These are phyloP conservation scores for Mormoops blainvillei DNA, from an alignment of 2,113 vertebrate genomes.

Conservation along the genomic window DNA sequence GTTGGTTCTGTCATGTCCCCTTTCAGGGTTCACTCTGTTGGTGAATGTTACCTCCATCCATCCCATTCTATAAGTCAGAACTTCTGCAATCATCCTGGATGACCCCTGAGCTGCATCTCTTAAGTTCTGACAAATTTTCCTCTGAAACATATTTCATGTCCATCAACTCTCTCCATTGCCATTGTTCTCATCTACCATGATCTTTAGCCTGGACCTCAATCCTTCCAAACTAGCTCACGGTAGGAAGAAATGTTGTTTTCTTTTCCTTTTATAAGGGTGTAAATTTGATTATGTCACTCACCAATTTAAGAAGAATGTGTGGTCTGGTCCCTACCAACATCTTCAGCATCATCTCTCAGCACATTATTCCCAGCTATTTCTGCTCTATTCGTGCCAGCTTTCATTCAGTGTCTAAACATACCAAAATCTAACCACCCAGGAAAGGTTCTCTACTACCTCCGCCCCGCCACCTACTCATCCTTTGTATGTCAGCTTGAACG, in stretches of 20 bases:
- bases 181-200: neutral
- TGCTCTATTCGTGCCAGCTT: neutral
- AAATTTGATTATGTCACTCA: neutral
- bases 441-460: neutral
- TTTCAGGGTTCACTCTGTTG: neutral
- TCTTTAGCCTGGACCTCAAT: neutral
- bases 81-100: neutral
- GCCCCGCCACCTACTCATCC: neutral
- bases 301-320: neutral
- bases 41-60: neutral
- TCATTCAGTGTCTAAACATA: neutral
- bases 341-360: neutral
- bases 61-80: neutral
- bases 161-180: neutral
- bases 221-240: neutral
- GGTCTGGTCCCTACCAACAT: neutral
- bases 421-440: neutral
- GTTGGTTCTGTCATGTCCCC: neutral
- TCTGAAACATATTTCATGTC: neutral
- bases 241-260: neutral
- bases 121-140: neutral
- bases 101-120: neutral
- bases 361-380: neutral
- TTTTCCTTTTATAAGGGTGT: neutral
- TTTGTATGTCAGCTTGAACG: neutral